Evolutionary conservation across 2,797 vertebrate genomes (phyloP).

Genomic region (Limosa lapponica): DNA sequence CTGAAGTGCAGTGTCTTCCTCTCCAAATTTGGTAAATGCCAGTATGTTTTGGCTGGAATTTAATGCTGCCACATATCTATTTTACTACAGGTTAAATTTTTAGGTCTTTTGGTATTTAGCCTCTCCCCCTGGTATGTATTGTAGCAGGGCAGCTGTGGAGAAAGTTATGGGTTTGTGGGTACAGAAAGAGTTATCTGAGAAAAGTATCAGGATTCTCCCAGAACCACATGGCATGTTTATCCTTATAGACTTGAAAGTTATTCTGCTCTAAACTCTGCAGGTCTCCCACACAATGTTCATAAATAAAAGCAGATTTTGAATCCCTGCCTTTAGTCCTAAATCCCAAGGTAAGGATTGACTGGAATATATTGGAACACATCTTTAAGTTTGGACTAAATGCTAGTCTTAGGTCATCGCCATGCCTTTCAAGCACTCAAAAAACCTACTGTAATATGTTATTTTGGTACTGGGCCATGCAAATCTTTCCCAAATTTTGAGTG

Average conservation of each 20-base stretch:
- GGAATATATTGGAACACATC: conserved; percentile 59
- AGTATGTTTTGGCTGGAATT: not conserved
- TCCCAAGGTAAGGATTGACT: conserved; percentile 66
- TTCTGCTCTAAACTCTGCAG: not conserved
- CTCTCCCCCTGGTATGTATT: not conserved
- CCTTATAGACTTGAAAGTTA: not conserved
- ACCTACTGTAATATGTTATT: conserved; percentile 25
- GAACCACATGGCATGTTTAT: not conserved
- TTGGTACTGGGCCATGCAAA: conserved; percentile 21
- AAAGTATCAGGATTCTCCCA: not conserved
- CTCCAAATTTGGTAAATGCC: not conserved
- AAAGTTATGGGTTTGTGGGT: not conserved
- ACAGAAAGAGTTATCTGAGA: not conserved
- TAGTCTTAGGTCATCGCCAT: conserved; percentile 18
- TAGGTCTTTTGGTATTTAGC: not conserved
- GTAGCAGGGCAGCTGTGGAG: not conserved
- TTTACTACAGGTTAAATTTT: not conserved
- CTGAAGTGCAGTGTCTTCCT: not conserved
- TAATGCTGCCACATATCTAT: not conserved
- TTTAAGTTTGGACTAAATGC: conserved; percentile 38
- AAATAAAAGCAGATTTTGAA: conserved; percentile 49
- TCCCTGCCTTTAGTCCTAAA: conserved; percentile 30
- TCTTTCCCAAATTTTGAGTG: conserved; percentile 14
- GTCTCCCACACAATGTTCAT: not conserved
- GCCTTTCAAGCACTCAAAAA: conserved; percentile 29